A percentile compares a stretch with the other conserved stretches of the same genome.
Conservation (phyloP, 2,888 invertebrate genomes). For the Augochlorella aurata region DNA sequence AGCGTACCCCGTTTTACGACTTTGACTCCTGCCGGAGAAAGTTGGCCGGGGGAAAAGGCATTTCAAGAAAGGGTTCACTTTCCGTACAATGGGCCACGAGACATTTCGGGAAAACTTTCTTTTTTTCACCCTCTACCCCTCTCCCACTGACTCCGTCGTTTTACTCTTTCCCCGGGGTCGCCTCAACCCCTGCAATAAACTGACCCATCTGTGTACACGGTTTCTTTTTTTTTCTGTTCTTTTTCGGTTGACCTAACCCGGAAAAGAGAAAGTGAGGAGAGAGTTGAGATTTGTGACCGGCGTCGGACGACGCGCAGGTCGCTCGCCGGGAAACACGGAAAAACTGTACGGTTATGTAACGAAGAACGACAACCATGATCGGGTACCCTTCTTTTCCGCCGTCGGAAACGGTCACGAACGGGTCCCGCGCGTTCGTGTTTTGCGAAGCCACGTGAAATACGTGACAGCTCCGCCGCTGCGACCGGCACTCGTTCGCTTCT, state of each 20-base stretch:
- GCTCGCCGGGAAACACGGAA: slow-evolving; percentile 15
- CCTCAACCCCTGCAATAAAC: slow-evolving; percentile 80
- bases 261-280: slow-evolving; percentile 75
- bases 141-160: not conserved
- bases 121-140: slow-evolving; percentile 53
- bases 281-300: slow-evolving; percentile 65
- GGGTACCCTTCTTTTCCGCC: slow-evolving; percentile 8
- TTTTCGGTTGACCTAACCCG: slow-evolving; percentile 51
- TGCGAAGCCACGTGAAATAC: slow-evolving; percentile 6
- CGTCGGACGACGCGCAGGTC: slow-evolving; percentile 25
- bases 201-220: slow-evolving; percentile 68
- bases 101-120: slow-evolving; percentile 70
- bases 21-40: slow-evolving; percentile 73
- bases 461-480: not conserved
- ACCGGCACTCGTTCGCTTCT: not conserved
- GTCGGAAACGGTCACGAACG: not conserved
- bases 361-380: not conserved
- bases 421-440: not conserved
- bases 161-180: slow-evolving; percentile 50
- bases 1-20: slow-evolving; percentile 74
- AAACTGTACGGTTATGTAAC: slow-evolving; percentile 29
- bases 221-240: slow-evolving; percentile 61
- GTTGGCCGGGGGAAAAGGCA: slow-evolving; percentile 59
- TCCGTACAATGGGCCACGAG: slow-evolving; percentile 54
- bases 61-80: slow-evolving; percentile 74